These are phyloP conservation scores for Phoebastria nigripes DNA, from an alignment of 2,797 vertebrate species.

Conservation along the genomic window DNA sequence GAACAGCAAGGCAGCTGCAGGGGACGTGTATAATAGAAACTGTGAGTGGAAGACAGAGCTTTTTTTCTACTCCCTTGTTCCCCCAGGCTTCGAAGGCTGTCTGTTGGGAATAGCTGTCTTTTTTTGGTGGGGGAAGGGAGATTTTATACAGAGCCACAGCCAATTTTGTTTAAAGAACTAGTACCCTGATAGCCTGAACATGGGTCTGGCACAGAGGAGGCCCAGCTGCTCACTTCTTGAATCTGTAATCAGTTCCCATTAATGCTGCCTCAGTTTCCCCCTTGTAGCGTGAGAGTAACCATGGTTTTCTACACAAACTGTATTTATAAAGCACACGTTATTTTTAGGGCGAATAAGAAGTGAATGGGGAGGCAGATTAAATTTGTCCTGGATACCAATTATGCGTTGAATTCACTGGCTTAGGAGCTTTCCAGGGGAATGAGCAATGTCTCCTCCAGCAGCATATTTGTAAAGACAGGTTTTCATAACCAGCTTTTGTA, in stretches of 20 bases:
- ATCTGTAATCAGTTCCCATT: neutral
- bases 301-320: neutral
- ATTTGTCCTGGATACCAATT: conserved; percentile 16
- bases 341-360: conserved; percentile 1
- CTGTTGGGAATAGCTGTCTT: neutral
- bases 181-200: neutral
- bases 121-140: conserved; percentile 7
- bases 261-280: conserved; percentile 37
- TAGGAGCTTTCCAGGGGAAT: conserved; percentile 4
- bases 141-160: neutral
- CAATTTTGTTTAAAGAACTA: neutral
- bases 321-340: neutral
- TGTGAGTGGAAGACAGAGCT: neutral
- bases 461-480: conserved; percentile 14
- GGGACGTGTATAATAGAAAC: neutral
- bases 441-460: neutral
- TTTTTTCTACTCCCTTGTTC: neutral
- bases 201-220: neutral
- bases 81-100: neutral
- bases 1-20: conserved; percentile 9
- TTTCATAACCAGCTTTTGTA: neutral
- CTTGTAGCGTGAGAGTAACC: neutral
- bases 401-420: neutral
- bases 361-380: neutral
- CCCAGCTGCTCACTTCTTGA: conserved; percentile 17